Conservation (phyloP, 2,113 vertebrate species). For the Cephalopholis sonnerati region DNA sequence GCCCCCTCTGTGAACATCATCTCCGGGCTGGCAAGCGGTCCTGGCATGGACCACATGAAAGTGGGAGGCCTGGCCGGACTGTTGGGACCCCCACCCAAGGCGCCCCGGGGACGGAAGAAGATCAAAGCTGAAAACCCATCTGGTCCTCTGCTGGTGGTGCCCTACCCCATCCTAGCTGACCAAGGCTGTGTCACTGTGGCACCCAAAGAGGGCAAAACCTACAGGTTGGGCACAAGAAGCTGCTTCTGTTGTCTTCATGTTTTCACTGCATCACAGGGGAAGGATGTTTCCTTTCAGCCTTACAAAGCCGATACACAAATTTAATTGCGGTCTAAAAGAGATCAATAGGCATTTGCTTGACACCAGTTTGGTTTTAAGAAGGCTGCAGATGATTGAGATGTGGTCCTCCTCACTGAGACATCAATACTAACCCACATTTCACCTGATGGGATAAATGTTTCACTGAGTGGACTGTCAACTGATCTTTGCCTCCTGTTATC, state of each 20-base stretch:
- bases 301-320: slow-evolving; percentile 20
- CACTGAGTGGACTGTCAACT: background rate
- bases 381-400: background rate
- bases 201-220: slow-evolving; percentile 97
- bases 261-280: background rate
- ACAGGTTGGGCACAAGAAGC: slow-evolving; percentile 87
- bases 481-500: background rate
- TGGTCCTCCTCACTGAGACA: background rate
- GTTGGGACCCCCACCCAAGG: slow-evolving; percentile 91
- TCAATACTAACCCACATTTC: background rate
- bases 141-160: slow-evolving; percentile 94
- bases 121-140: slow-evolving; percentile 95
- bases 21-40: slow-evolving; percentile 94
- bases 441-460: background rate
- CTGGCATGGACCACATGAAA: slow-evolving; percentile 95
- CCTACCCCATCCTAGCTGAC: slow-evolving; percentile 95
- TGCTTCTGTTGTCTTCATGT: background rate
- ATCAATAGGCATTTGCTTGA: slow-evolving; percentile 12
- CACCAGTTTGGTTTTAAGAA: background rate
- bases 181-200: slow-evolving; percentile 85
- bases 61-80: slow-evolving; percentile 91
- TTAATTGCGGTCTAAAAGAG: slow-evolving; percentile 12
- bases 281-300: background rate
- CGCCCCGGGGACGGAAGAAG: slow-evolving; percentile 95
- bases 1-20: slow-evolving; percentile 95